Conservation (phyloP, 2,888 invertebrate species). For the Dromius quadrimaculatus region DNA sequence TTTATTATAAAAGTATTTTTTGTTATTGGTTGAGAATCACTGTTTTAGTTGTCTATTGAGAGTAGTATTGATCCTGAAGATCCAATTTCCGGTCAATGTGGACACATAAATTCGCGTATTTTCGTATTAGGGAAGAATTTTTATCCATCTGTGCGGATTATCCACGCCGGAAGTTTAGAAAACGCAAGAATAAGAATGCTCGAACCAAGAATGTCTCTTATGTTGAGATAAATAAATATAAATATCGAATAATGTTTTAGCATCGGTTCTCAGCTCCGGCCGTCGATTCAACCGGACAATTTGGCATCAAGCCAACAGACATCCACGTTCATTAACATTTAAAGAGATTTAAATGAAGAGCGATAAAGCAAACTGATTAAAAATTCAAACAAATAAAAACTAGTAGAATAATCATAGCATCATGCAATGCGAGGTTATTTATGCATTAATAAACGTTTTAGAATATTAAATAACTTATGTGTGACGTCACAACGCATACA, state of each 20-base stretch:
- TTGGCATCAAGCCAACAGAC: slow-evolving; percentile 21
- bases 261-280: slow-evolving; percentile 1
- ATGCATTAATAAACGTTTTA: too few relatives aligned
- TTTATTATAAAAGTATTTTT: too few relatives aligned
- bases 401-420: neutral
- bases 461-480: too few relatives aligned
- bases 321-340: slow-evolving; percentile 42
- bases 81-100: slow-evolving; percentile 36
- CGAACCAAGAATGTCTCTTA: too few relatives aligned
- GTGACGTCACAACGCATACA: too few relatives aligned
- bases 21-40: too few relatives aligned
- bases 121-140: slow-evolving; percentile 10
- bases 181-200: too few relatives aligned
- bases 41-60: slow-evolving; percentile 2
- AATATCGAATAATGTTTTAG: slow-evolving; percentile 19
- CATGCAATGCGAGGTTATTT: too few relatives aligned
- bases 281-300: slow-evolving; percentile 14
- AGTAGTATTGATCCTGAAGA: slow-evolving; percentile 32
- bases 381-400: slow-evolving; percentile 29
- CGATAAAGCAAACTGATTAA: slow-evolving; percentile 38
- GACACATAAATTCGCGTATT: slow-evolving; percentile 25
- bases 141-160: neutral
- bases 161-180: neutral
- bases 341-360: slow-evolving; percentile 44
- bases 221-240: too few relatives aligned